phyloP scores from a whole-genome alignment of 2,888 invertebrate species.

The Scrobipalpa atriplicella region DNA sequence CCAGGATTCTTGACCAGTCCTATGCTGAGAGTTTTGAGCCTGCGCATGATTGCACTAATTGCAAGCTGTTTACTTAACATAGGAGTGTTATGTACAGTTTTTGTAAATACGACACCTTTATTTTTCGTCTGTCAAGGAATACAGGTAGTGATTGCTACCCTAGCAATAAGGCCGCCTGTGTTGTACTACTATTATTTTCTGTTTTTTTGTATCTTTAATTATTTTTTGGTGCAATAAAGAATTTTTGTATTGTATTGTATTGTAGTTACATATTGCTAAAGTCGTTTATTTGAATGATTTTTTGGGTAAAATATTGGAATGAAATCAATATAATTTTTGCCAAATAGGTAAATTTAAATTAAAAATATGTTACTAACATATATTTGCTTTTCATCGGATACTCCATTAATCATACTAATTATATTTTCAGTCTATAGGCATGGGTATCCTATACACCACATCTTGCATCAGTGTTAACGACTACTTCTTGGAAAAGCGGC shows the following conservation, averaged over 20 bases:
- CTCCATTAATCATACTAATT: not conserved
- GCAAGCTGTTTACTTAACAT: conserved; percentile 44
- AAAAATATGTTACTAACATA: too few species aligned
- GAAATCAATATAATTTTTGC: too few species aligned
- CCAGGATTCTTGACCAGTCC: conserved; percentile 57
- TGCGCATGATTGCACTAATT: conserved; percentile 48
- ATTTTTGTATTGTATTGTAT: too few species aligned
- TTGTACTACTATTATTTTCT: too few species aligned
- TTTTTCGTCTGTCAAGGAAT: conserved; percentile 57
- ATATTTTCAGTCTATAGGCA: conserved; percentile 51
- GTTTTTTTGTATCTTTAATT: too few species aligned
- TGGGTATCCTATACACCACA: conserved; percentile 54
- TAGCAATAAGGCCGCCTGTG: too few species aligned
- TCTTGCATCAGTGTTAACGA: conserved; percentile 53
- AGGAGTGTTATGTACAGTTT: conserved; percentile 50
- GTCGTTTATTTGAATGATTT: too few species aligned
- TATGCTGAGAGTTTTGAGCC: conserved; percentile 51
- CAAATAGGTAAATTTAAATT: too few species aligned
- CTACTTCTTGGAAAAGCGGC: conserved; percentile 57
- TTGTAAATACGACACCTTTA: conserved; percentile 45
- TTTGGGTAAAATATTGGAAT: too few species aligned
- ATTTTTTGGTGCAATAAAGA: too few species aligned
- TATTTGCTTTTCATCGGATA: too few species aligned
- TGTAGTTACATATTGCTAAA: too few species aligned
- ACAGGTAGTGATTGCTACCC: conserved; percentile 51